A percentile compares a stretch with the other conserved stretches of the same genome.
Conservation (phyloP, 64 coral and sea anemone genomes). For the Acropora tenuis region DNA sequence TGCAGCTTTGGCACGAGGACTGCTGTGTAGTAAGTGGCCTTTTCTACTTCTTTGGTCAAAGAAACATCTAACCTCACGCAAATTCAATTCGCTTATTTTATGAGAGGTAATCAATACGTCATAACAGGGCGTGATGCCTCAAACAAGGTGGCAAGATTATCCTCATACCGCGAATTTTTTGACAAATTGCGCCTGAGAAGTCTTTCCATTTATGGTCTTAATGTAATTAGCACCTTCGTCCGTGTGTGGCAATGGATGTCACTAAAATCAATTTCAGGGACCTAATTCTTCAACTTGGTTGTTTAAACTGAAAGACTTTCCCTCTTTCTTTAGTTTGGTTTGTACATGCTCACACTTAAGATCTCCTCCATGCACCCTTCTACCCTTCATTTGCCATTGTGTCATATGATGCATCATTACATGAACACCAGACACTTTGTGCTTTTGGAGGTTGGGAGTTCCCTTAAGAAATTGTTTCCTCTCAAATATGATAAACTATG, state of each 20-base stretch:
- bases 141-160: neutral
- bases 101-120: neutral
- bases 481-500: conserved; percentile 5
- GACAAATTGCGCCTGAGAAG: neutral
- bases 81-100: neutral
- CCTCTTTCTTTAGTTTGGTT: no score
- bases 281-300: no score
- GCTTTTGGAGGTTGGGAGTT: neutral
- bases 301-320: no score
- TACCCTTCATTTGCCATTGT: neutral
- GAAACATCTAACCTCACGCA: neutral
- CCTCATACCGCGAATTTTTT: conserved; percentile 11
- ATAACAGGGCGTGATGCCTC: neutral
- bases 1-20: neutral
- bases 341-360: no score
- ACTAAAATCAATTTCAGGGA: neutral
- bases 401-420: neutral
- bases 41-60: neutral
- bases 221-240: neutral
- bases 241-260: neutral
- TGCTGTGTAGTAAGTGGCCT: neutral
- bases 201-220: neutral
- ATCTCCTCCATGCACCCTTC: no score
- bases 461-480: neutral
- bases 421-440: neutral